phyloP scores from a whole-genome alignment of 2,797 vertebrate genomes.

The Numenius phaeopus region DNA sequence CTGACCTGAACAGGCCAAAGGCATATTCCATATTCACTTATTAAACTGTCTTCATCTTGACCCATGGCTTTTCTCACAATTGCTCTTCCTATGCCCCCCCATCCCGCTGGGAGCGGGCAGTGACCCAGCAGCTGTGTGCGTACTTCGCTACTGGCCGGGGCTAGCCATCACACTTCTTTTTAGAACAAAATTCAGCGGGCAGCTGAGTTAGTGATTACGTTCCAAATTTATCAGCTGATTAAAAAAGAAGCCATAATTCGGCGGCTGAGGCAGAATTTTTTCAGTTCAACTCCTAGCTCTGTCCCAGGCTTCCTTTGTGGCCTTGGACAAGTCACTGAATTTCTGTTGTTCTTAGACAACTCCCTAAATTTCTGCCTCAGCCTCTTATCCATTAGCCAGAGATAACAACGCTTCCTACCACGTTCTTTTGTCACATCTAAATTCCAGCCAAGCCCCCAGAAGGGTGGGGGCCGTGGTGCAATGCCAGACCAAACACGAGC shows the following conservation, averaged over 20 bases:
- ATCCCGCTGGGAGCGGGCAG: neutral
- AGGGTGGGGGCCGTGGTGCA: neutral
- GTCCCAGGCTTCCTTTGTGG: neutral
- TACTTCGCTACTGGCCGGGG: rapidly evolving
- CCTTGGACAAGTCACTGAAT: neutral
- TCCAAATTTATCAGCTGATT: neutral
- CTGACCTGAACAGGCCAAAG: neutral
- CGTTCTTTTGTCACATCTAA: neutral
- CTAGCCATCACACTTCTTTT: neutral
- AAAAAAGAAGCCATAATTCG: neutral
- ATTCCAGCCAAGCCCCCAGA: neutral
- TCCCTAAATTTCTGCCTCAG: neutral
- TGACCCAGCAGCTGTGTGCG: rapidly evolving
- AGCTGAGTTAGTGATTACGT: neutral
- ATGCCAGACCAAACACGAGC: neutral
- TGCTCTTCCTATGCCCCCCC: neutral
- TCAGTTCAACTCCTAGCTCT: neutral
- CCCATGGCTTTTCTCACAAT: neutral
- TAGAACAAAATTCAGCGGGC: neutral
- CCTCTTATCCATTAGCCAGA: neutral
- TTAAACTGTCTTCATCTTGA: neutral
- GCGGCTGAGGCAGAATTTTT: neutral
- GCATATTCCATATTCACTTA: neutral
- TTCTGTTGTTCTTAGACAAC: neutral
- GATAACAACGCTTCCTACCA: neutral